These are phyloP conservation scores for Dyspetes luteomarginatus DNA, from an alignment of 2,888 invertebrate genomes.

Conservation along the genomic window DNA sequence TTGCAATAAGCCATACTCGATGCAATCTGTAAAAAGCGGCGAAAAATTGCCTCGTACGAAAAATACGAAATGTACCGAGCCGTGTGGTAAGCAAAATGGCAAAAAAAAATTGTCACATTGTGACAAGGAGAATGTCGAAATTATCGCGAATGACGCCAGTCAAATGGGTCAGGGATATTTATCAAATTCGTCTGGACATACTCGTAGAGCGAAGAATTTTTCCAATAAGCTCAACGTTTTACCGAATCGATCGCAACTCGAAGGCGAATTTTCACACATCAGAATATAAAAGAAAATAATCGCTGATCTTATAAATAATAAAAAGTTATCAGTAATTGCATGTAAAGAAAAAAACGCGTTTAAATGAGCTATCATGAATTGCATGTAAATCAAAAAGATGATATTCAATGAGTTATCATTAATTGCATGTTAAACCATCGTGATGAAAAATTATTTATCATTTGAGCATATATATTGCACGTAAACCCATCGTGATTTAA, in stretches of 20 bases:
- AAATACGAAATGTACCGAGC: background rate
- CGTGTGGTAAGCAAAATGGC: background rate
- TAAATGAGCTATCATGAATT: slow-evolving; percentile 1
- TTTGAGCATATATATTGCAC: no score
- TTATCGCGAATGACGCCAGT: slow-evolving; percentile 13
- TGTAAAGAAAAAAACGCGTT: no score
- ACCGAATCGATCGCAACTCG: slow-evolving; percentile 32
- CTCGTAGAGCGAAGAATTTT: slow-evolving; percentile 2
- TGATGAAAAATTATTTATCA: no score
- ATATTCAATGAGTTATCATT: background rate
- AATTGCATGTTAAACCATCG: background rate
- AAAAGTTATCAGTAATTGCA: slow-evolving; percentile 3
- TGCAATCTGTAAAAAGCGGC: no score
- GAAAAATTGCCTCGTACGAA: no score
- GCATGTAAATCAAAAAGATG: background rate
- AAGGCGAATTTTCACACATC: slow-evolving; percentile 70
- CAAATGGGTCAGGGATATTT: background rate
- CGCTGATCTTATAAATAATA: background rate
- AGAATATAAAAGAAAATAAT: slow-evolving; percentile 69
- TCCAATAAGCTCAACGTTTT: background rate
- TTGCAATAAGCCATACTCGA: background rate
- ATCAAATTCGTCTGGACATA: slow-evolving; percentile 6
- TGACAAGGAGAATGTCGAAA: slow-evolving; percentile 67
- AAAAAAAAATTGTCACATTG: slow-evolving; percentile 4
- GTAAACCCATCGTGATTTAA: no score